These are phyloP conservation scores for Agrotis clavis DNA, from an alignment of 2,888 invertebrate genomes.

Conservation along the genomic window DNA sequence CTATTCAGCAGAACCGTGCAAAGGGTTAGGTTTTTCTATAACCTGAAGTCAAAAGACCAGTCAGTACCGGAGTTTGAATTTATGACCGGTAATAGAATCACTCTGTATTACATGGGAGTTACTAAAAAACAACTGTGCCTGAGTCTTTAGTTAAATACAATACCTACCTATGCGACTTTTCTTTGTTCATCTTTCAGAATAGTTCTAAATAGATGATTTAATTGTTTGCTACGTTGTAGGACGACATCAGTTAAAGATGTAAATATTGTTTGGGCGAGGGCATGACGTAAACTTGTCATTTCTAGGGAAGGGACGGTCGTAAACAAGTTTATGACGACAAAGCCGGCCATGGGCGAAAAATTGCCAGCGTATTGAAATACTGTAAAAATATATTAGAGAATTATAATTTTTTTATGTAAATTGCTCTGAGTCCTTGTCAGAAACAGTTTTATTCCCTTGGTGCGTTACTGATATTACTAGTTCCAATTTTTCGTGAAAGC, in stretches of 20 bases:
- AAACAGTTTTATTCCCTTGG: slow-evolving; percentile 21
- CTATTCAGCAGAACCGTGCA: neutral
- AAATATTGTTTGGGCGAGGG: slow-evolving; percentile 32
- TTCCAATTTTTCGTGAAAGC: slow-evolving; percentile 35
- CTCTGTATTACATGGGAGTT: neutral
- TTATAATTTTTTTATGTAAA: neutral
- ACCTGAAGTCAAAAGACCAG: neutral
- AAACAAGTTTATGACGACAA: slow-evolving; percentile 44
- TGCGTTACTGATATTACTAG: slow-evolving; percentile 6
- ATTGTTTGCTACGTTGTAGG: neutral
- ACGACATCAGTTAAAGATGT: slow-evolving; percentile 26
- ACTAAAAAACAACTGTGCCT: no score
- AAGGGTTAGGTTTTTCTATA: neutral
- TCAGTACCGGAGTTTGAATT: neutral
- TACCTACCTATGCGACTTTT: no score
- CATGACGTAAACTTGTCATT: slow-evolving; percentile 36
- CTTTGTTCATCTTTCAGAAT: neutral
- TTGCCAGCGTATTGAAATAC: neutral
- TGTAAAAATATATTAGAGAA: slow-evolving; percentile 16
- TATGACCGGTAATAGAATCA: neutral
- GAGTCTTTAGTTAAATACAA: neutral
- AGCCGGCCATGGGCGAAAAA: slow-evolving; percentile 1
- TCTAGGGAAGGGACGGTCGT: slow-evolving; percentile 38
- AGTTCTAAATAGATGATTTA: neutral
- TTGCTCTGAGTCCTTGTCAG: neutral